Evolutionary conservation across 2,797 vertebrate species (phyloP), one percentile per base, ranked within the genome.

Genomic region (Sarcoramphus papa): DNA sequence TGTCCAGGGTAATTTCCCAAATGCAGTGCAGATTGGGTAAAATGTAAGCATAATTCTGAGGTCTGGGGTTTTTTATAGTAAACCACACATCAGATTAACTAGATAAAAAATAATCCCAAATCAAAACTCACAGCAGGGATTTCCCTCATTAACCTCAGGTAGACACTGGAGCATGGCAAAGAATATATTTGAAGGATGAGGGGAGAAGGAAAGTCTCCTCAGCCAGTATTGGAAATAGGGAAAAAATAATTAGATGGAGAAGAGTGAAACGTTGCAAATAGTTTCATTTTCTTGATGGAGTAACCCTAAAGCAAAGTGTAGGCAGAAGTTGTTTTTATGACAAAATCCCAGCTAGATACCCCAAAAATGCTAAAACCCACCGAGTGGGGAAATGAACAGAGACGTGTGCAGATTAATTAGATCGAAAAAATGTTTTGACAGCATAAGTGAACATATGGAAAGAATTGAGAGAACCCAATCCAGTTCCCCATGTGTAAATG

Each of bases 381-480:
- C 4, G 31, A 94, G 53, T 59, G 91, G 92, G 92, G 92, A 92
- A 96, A 90, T 96, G 95, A 96, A 83, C 74, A 60, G 92, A 97
- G 91, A 90, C 64, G 68, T 97, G 95, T 96, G 93, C 22, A 63
- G 96, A 97, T 97, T 97, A 97, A 94, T 94, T 97, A 93, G 85
- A 96, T 95, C 0, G 31, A 96, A 96, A 97, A 98, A 97, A 96
- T 97, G 97, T 98, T 98, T 97, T 97, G 97, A 97, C 93, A 92
- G 97, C 72, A 8, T 90, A 97, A 97, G 96, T 57, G 97, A 98
- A 98, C 98, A 98, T 98, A 97, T 98, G 98, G 98, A 98, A 98
- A 94, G 96, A 97, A 98, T 98, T 97, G 98, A 95, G 92, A 95
- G 94, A 98, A 96, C 95, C 90, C 8, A 84, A 83, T 96, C 95